A percentile compares a stretch with the other conserved stretches of the same genome.
phyloP scores from a whole-genome alignment of 2,797 vertebrate species.

The Anguilla marmorata region DNA sequence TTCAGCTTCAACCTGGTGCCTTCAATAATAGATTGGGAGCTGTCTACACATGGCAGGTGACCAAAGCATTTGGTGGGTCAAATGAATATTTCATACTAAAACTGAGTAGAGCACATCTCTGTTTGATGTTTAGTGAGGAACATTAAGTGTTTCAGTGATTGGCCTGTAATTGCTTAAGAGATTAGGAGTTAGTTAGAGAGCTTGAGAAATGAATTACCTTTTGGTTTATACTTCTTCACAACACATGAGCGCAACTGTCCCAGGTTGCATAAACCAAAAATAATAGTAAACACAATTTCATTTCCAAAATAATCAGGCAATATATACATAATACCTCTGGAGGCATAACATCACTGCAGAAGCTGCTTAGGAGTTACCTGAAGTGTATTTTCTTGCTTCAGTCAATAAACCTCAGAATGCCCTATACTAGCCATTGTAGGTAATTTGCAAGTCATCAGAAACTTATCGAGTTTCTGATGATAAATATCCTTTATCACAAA shows the following conservation, averaged over 20 bases:
- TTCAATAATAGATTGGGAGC: slow-evolving; percentile 73
- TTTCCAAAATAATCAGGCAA: too few species aligned
- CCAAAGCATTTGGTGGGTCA: slow-evolving; percentile 74
- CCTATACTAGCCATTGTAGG: too few species aligned
- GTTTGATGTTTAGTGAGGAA: slow-evolving; percentile 71
- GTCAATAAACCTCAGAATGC: too few species aligned
- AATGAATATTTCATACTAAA: slow-evolving; percentile 78
- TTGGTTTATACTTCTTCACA: not conserved
- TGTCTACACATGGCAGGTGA: slow-evolving; percentile 73
- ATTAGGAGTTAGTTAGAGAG: slow-evolving; percentile 4
- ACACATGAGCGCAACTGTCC: not conserved
- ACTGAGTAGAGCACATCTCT: slow-evolving; percentile 67
- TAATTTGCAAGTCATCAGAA: too few species aligned
- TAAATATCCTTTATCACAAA: too few species aligned
- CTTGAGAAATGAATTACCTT: not conserved
- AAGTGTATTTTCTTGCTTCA: too few species aligned
- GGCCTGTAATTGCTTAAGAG: slow-evolving; percentile 55
- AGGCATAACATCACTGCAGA: too few species aligned
- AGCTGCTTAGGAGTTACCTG: too few species aligned
- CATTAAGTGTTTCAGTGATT: slow-evolving; percentile 51
- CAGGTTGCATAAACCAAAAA: too few species aligned
- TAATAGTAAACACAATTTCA: too few species aligned
- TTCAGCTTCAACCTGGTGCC: slow-evolving; percentile 55
- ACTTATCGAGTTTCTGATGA: too few species aligned
- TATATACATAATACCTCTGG: too few species aligned